Percentiles rank a stretch among this genome's conserved stretches.
Conservation (phyloP, 2,888 invertebrate genomes). For the Stenchaetothrips biformis region DNA sequence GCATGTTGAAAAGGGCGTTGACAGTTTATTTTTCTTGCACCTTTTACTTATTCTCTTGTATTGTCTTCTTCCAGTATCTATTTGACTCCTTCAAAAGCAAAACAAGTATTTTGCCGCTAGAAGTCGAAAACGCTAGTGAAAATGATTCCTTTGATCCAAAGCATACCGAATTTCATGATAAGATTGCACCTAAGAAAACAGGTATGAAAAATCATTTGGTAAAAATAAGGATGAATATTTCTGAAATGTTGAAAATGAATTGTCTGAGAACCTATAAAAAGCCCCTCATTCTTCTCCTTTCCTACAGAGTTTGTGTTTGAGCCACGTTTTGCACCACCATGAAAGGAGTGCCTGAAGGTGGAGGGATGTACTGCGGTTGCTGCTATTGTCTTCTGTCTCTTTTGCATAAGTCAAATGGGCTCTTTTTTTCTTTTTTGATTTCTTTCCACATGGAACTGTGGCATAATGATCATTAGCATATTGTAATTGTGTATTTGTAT, state of each 20-base stretch:
- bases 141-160: neutral
- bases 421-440: no score
- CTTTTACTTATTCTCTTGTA: neutral
- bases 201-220: neutral
- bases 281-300: neutral
- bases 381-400: no score
- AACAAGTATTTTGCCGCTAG: neutral
- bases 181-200: neutral
- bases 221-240: neutral
- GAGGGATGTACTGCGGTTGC: no score
- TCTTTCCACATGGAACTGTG: no score
- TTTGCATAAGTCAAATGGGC: no score
- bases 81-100: neutral
- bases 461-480: no score
- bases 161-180: neutral
- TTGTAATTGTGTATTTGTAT: no score
- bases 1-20: constrained; percentile 31
- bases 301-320: neutral
- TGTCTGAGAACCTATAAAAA: neutral
- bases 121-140: neutral
- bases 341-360: neutral
- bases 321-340: neutral
- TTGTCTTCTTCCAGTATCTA: neutral
- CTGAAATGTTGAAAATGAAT: neutral
- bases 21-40: neutral